phyloP scores from a whole-genome alignment of 30 jellyfish, hydroid and myxozoan genomes.

The Haliclystus octoradiatus region DNA sequence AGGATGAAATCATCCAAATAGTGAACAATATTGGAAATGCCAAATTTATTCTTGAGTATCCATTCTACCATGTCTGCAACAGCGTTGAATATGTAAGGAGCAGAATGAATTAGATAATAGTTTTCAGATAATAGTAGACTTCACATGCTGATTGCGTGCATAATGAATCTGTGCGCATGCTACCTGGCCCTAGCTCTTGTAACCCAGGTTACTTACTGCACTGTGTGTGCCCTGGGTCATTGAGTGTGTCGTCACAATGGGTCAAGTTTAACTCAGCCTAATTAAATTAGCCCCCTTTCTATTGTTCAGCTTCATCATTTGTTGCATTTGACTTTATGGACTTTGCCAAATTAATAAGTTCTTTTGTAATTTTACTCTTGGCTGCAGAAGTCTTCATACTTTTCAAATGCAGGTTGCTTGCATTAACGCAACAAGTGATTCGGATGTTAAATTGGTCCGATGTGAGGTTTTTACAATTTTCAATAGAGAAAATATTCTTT shows the following conservation, averaged over 20 bases:
- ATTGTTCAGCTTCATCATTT: constrained; percentile 12
- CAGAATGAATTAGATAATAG: too few relatives aligned
- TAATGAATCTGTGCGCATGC: too few relatives aligned
- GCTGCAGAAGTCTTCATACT: constrained; percentile 8
- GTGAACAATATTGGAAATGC: constrained; percentile 3
- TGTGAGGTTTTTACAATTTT: constrained; percentile 17
- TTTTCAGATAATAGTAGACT: too few relatives aligned
- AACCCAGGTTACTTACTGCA: too few relatives aligned
- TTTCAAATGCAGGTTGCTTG: constrained; percentile 25
- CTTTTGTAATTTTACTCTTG: neutral
- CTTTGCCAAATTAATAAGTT: neutral
- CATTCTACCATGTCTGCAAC: too few relatives aligned
- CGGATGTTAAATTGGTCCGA: constrained; percentile 17
- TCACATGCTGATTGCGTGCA: too few relatives aligned
- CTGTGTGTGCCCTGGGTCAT: too few relatives aligned
- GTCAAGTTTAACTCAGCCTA: too few relatives aligned
- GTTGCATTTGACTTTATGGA: constrained; percentile 48
- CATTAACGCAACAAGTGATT: constrained; percentile 33
- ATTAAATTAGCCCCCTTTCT: too few relatives aligned
- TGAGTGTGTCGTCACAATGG: too few relatives aligned
- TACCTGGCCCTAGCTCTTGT: too few relatives aligned
- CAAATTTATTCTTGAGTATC: neutral
- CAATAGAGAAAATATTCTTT: constrained; percentile 18
- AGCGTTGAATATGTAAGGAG: constrained; percentile 49
- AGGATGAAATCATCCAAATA: too few relatives aligned